Evolutionary conservation across 1,140 invertebrate species (phyloP).

Genomic region (Potamilus streckersoni): DNA sequence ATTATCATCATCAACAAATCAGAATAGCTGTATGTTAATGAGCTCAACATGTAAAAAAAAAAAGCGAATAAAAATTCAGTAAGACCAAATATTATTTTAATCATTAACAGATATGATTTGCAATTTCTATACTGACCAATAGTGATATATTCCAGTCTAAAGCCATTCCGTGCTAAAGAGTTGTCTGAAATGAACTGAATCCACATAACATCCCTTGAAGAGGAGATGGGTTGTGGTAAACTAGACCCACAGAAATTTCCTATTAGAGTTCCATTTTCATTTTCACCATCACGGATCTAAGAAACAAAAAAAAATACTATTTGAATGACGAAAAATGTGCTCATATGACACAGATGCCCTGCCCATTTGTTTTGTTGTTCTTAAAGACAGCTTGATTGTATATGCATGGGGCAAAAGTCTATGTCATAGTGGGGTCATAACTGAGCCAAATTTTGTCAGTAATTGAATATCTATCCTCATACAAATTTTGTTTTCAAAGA

Average conservation of each 20-base stretch:
- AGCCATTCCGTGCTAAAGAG: constrained; percentile 48
- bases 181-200: constrained; percentile 57
- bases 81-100: no score
- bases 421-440: no score
- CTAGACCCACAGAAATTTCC: constrained; percentile 86
- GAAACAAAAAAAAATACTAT: constrained; percentile 32
- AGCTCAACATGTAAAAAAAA: no score
- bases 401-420: no score
- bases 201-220: constrained; percentile 76
- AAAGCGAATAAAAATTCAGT: no score
- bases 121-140: constrained; percentile 63
- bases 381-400: background rate
- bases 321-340: constrained; percentile 27
- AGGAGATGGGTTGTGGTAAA: constrained; percentile 83
- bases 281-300: constrained; percentile 75
- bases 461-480: no score
- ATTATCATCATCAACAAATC: no score
- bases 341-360: background rate
- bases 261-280: constrained; percentile 66
- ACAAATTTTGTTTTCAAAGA: no score
- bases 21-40: no score
- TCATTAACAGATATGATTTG: no score
- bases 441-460: no score
- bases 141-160: constrained; percentile 72
- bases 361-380: background rate